Base-by-base conservation (phyloP, 2,888 invertebrate species). In the Tetranychus piercei region DNA sequence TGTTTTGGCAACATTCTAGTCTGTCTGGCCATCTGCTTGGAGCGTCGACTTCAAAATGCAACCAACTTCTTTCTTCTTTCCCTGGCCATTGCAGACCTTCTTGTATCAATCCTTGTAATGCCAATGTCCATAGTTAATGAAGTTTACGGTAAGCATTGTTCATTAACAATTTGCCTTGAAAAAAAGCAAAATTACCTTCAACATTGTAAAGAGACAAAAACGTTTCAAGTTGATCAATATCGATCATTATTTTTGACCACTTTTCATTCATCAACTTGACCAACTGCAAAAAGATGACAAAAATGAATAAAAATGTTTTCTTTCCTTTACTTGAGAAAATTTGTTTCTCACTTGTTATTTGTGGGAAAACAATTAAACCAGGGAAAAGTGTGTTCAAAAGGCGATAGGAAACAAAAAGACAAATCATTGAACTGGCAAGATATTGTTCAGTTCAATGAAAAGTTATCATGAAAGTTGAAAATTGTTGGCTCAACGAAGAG, bases 1-100 rank as follows among this genome's bases (percentile, higher is more conserved):
- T 44, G 20, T 44, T 71, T 93, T 75, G 94, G 95, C 23, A 95
- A 95, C 83, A 89, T 92, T 78, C 85, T 96, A 77, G 95, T 96
- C 79, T 94, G 94, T 83, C 85, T 95, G 80, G 94, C 95, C 0
- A 92, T 96, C 79, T 89, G 89, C 77, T 85, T 92, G 81, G 95
- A 96, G 84, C 88, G 90, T 77, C 87, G 90, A 80, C 84, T 95
- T 77, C 94, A 95, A 84, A 95, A 93, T 83, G 91, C 93, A 78
- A 95, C 95, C 78, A 96, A 95, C 84, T 94, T 94, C 84, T 95
- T 95, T 83, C 86, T 95, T 77, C 86, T 94, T 80, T 94, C 94
- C 34, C 84, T 96, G 82, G 94, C 94, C 71, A 89, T 94, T 74
- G 94, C 95, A 74, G 95, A 96, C 84, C 85, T 95, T 76, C 86